A percentile compares a stretch with the other conserved stretches of the same genome.
These are phyloP conservation scores for Patella pellucida DNA, from an alignment of 2,888 invertebrate species.

Conservation along the genomic window DNA sequence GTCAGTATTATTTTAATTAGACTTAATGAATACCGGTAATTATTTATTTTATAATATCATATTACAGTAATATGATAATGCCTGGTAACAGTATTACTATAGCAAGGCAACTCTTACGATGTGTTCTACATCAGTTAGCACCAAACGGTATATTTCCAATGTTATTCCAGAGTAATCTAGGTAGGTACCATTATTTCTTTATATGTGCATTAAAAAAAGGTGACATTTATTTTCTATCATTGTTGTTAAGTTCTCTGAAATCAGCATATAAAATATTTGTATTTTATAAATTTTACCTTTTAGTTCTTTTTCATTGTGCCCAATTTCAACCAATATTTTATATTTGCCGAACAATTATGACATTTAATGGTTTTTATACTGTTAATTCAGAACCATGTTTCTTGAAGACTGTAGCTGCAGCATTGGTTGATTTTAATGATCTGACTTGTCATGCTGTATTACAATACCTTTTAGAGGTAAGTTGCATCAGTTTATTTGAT, in stretches of 20 bases:
- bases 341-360: no score
- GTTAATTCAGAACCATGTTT: constrained; percentile 78
- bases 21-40: neutral
- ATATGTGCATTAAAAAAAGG: no score
- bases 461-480: constrained; percentile 88
- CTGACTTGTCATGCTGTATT: constrained; percentile 94
- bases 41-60: constrained; percentile 4
- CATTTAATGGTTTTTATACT: neutral
- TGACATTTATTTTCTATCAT: no score
- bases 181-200: constrained; percentile 69
- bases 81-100: constrained; percentile 96
- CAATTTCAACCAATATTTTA: no score
- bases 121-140: constrained; percentile 94
- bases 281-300: no score
- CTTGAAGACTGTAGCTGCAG: constrained; percentile 93
- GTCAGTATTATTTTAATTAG: neutral
- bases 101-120: constrained; percentile 96
- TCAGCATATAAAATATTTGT: no score
- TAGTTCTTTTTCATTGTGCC: no score
- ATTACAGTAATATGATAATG: constrained; percentile 78
- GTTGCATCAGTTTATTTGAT: no score
- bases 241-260: no score
- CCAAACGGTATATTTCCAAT: constrained; percentile 97
- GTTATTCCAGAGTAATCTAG: constrained; percentile 90
- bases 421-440: constrained; percentile 95